These are phyloP conservation scores for Hippocampus mohnikei DNA, from an alignment of 2,113 vertebrate genomes.

Conservation along the genomic window DNA sequence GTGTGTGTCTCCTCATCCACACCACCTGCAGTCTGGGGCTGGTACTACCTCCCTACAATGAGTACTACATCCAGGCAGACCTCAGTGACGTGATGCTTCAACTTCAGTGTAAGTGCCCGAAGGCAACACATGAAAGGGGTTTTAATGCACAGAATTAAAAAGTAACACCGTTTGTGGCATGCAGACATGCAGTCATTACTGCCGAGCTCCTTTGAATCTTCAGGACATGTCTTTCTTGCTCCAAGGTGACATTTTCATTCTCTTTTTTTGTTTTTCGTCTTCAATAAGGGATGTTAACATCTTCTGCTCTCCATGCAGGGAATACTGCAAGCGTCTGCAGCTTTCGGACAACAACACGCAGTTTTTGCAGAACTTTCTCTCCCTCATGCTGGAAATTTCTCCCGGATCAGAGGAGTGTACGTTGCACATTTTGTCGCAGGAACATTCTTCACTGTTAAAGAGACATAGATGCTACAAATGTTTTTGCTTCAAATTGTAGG, in stretches of 20 bases:
- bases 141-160: not conserved
- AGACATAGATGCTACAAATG: not conserved
- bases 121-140: slow-evolving; percentile 17
- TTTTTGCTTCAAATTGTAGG: slow-evolving; percentile 63
- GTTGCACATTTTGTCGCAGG: slow-evolving; percentile 46
- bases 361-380: slow-evolving; percentile 96
- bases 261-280: not conserved
- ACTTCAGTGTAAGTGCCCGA: slow-evolving; percentile 91
- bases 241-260: slow-evolving; percentile 77
- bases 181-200: slow-evolving; percentile 97
- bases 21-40: slow-evolving; percentile 82
- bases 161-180: slow-evolving; percentile 70
- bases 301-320: slow-evolving; percentile 70
- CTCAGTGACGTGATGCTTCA: slow-evolving; percentile 97
- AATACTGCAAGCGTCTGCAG: slow-evolving; percentile 95
- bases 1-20: slow-evolving; percentile 5
- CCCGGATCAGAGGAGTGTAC: slow-evolving; percentile 96
- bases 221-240: slow-evolving; percentile 96
- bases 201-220: slow-evolving; percentile 93
- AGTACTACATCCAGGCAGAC: slow-evolving; percentile 94
- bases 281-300: slow-evolving; percentile 3
- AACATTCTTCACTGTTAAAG: not conserved
- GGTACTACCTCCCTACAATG: slow-evolving; percentile 89
- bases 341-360: slow-evolving; percentile 97
- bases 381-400: slow-evolving; percentile 94